A percentile compares a stretch with the other conserved stretches of the same genome.
Evolutionary conservation across 2,113 vertebrate species (phyloP).

Genomic region (Elanus axillaris): DNA sequence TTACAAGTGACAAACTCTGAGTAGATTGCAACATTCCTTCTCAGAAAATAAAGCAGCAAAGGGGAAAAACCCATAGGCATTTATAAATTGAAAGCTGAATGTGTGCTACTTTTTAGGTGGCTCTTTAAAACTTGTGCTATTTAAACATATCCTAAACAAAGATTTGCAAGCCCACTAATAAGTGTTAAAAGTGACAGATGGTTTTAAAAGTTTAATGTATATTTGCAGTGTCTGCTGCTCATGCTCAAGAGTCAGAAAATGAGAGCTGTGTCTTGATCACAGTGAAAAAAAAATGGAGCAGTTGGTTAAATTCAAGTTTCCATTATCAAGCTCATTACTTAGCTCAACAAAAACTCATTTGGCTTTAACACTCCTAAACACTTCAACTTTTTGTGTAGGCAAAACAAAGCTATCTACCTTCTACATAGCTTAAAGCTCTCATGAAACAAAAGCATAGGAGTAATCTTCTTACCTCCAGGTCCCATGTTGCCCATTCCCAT

Average conservation of each 20-base stretch:
- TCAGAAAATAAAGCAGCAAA: conserved; percentile 36
- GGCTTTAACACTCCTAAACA: conserved; percentile 49
- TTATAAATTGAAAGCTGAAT: conserved; percentile 56
- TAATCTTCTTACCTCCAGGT: conserved; percentile 83
- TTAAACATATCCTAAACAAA: conserved; percentile 20
- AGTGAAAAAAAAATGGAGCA: conserved; percentile 27
- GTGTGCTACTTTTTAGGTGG: conserved; percentile 61
- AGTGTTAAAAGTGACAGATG: conserved; percentile 51
- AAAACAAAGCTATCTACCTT: conserved; percentile 62
- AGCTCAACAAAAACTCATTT: conserved; percentile 22
- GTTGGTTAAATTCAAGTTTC: conserved; percentile 46
- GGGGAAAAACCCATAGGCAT: conserved; percentile 6
- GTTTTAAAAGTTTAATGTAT: conserved; percentile 7
- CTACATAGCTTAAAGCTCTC: conserved; percentile 66
- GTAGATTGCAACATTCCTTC: conserved; percentile 32
- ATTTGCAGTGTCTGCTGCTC: conserved; percentile 63
- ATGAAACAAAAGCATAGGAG: conserved; percentile 65
- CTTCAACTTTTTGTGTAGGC: conserved; percentile 43
- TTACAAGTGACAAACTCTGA: neutral
- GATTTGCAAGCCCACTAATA: conserved; percentile 56
- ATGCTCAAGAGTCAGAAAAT: conserved; percentile 63
- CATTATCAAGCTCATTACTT: conserved; percentile 21
- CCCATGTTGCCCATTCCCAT: conserved; percentile 89
- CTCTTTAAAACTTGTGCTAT: conserved; percentile 53
- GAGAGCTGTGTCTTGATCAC: conserved; percentile 50